Evolutionary conservation across 2,888 invertebrate species (phyloP).

Genomic region (Cheilosia impressa): DNA sequence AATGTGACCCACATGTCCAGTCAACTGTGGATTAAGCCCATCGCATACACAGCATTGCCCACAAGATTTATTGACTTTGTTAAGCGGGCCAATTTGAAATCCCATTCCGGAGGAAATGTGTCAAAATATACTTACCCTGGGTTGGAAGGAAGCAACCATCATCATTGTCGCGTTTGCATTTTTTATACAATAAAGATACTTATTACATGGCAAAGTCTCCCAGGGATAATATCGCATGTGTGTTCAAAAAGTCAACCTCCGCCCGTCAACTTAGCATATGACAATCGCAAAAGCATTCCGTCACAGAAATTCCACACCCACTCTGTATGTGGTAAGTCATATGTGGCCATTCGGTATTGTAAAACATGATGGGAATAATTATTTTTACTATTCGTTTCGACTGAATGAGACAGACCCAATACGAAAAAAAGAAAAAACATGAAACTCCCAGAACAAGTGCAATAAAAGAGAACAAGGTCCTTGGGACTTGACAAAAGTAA

Average conservation of each 20-base stretch:
- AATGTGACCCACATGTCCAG: constrained; percentile 50
- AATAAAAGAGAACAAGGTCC: constrained; percentile 67
- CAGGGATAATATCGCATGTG: constrained; percentile 6
- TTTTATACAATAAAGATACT: constrained; percentile 40
- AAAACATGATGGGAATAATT: constrained; percentile 72
- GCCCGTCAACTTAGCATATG: constrained; percentile 29
- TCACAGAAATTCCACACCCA: constrained; percentile 23
- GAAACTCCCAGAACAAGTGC: constrained; percentile 48
- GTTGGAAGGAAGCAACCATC: background rate
- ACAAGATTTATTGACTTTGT: constrained; percentile 47
- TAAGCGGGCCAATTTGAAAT: constrained; percentile 28
- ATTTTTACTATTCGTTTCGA: constrained; percentile 66
- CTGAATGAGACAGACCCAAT: constrained; percentile 42
- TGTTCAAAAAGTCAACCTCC: background rate
- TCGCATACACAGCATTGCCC: constrained; percentile 15
- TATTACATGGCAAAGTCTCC: constrained; percentile 35
- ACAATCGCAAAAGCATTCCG: constrained; percentile 56
- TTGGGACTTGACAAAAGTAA: constrained; percentile 64
- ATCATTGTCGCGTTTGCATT: constrained; percentile 35
- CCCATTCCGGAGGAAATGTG: constrained; percentile 39
- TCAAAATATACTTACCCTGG: constrained; percentile 20
- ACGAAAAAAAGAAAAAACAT: background rate
- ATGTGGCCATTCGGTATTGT: constrained; percentile 67
- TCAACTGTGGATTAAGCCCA: constrained; percentile 25
- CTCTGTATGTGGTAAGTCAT: constrained; percentile 47